Percentiles rank a stretch among this genome's conserved stretches.
Conservation (phyloP, 2,797 vertebrate species). For the Melanotaenia nigrans region DNA sequence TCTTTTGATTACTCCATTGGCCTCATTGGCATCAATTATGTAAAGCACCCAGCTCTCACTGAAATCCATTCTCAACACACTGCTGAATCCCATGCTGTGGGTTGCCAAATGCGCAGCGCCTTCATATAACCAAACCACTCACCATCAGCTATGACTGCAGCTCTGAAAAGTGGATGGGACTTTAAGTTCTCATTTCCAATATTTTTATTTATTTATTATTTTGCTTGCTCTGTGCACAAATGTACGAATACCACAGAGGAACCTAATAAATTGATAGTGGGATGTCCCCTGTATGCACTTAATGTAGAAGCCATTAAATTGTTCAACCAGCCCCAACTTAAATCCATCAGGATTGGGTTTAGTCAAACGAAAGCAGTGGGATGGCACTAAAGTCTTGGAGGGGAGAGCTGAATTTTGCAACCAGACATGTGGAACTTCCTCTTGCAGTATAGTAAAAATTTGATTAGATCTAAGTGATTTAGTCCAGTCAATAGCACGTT, state of each 20-base stretch:
- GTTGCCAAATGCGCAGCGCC: slow-evolving; percentile 41
- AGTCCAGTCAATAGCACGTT: slow-evolving; percentile 46
- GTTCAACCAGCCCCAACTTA: slow-evolving; percentile 46
- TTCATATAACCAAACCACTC: slow-evolving; percentile 30
- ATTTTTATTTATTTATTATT: slow-evolving; percentile 2
- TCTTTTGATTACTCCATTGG: slow-evolving; percentile 61
- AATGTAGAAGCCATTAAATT: slow-evolving; percentile 63
- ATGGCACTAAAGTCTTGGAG: slow-evolving; percentile 53
- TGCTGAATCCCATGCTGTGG: slow-evolving; percentile 61
- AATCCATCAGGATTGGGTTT: slow-evolving; percentile 48
- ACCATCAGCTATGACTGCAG: slow-evolving; percentile 49
- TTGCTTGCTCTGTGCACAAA: slow-evolving; percentile 38
- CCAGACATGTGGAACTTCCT: not conserved
- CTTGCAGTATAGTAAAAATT: slow-evolving; percentile 18
- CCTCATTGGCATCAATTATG: slow-evolving; percentile 54
- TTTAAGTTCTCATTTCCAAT: not conserved
- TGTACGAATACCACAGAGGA: slow-evolving; percentile 43
- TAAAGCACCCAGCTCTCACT: slow-evolving; percentile 31
- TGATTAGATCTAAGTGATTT: slow-evolving; percentile 10
- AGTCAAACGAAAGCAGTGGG: slow-evolving; percentile 59
- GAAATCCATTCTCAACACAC: slow-evolving; percentile 54
- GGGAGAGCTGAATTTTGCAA: slow-evolving; percentile 28
- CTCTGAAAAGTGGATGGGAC: slow-evolving; percentile 10
- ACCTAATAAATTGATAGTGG: slow-evolving; percentile 42
- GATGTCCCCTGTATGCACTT: slow-evolving; percentile 30